Evolutionary conservation across 1,140 invertebrate species (phyloP).

Genomic region (Brachionus koreanus): DNA sequence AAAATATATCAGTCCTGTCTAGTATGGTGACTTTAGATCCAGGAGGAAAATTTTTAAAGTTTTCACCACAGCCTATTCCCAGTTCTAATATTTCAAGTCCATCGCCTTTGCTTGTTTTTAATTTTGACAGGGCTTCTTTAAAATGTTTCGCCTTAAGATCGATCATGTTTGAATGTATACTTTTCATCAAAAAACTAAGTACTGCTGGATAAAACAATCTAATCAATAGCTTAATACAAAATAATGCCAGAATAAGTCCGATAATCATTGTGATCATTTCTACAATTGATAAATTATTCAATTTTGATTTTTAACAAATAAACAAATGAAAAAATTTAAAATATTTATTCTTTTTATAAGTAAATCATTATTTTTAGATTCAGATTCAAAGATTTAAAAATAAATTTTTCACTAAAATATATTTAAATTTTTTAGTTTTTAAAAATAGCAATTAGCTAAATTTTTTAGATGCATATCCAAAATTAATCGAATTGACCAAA

Average conservation of each 20-base stretch:
- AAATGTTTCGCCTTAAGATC: background rate
- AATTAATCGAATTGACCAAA: background rate
- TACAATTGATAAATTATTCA: background rate
- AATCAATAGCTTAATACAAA: background rate
- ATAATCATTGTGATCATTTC: background rate
- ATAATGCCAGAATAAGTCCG: background rate
- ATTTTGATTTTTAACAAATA: too few relatives aligned
- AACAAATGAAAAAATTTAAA: too few relatives aligned
- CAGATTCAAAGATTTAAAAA: background rate
- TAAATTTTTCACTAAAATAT: background rate
- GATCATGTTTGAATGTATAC: background rate
- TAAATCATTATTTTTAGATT: too few relatives aligned
- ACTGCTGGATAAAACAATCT: background rate
- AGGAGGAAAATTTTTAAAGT: slow-evolving; percentile 35
- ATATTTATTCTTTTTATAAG: too few relatives aligned
- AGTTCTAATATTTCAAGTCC: slow-evolving; percentile 34
- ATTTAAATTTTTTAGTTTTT: background rate
- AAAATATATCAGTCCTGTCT: slow-evolving; percentile 35
- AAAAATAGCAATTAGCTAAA: background rate
- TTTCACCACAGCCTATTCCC: slow-evolving; percentile 30
- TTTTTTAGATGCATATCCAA: background rate
- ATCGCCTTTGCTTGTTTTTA: background rate
- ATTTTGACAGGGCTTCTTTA: background rate
- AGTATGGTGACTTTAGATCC: slow-evolving; percentile 10
- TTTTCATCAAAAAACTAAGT: slow-evolving; percentile 34